These are phyloP conservation scores for Pseudorhiza aurosa DNA, from an alignment of 30 jellyfish, hydroid and myxozoan genomes.

Conservation along the genomic window DNA sequence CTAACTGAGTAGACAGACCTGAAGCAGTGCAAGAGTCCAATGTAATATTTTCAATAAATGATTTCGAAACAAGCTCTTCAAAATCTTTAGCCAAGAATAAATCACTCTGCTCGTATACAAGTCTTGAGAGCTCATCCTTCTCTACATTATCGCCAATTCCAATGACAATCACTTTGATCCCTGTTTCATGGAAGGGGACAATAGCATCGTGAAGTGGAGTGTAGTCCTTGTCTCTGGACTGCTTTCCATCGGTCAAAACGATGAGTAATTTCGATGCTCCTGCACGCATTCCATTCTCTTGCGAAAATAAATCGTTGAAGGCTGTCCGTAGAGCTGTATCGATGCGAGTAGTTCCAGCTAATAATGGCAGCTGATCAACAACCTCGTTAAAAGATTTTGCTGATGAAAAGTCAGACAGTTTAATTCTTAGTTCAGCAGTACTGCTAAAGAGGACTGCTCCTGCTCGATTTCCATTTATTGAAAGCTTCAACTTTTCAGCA, in stretches of 20 bases:
- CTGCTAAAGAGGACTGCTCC: conserved; percentile 61
- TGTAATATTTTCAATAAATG: conserved; percentile 28
- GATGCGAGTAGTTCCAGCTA: conserved; percentile 63
- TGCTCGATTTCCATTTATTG: conserved; percentile 48
- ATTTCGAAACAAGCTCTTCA: conserved; percentile 50
- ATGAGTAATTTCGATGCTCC: conserved; percentile 30
- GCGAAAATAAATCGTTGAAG: conserved; percentile 34
- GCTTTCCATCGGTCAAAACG: conserved; percentile 73
- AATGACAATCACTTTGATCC: conserved; percentile 63
- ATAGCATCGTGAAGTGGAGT: conserved; percentile 39
- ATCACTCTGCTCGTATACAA: conserved; percentile 22
- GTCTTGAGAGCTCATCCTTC: conserved; percentile 17
- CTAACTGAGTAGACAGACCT: no score
- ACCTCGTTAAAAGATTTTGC: conserved; percentile 36
- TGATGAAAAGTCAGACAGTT: conserved; percentile 42
- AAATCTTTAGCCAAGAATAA: conserved; percentile 51
- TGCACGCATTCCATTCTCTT: conserved; percentile 64
- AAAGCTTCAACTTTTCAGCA: conserved; percentile 19
- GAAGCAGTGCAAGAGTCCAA: conserved; percentile 39
- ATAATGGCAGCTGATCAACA: conserved; percentile 49
- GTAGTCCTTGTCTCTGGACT: conserved; percentile 44
- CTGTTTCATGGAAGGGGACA: conserved; percentile 58
- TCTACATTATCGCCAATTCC: conserved; percentile 63
- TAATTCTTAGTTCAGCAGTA: conserved; percentile 34
- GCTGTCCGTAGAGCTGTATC: conserved; percentile 61